Percentiles rank a stretch among this genome's conserved stretches.
Evolutionary conservation across 2,113 vertebrate species (phyloP).

Genomic region (Gallinago jamesoni): DNA sequence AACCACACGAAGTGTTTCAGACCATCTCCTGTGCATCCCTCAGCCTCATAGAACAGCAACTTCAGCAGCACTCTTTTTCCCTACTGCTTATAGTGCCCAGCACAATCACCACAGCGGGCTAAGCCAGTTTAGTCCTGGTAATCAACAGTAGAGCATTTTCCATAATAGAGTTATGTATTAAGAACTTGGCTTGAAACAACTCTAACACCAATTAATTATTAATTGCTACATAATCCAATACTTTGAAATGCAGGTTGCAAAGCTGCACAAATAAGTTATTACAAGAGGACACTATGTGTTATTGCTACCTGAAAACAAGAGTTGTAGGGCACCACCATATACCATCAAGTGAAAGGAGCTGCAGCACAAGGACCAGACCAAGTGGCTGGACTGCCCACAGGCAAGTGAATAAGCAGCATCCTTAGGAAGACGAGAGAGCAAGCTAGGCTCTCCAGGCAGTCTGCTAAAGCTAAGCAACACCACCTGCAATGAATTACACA

Average conservation of each 20-base stretch:
- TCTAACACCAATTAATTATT: background rate
- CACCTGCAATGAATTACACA: background rate
- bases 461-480: background rate
- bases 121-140: background rate
- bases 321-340: background rate
- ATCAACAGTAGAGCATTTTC: background rate
- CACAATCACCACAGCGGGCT: background rate
- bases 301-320: background rate
- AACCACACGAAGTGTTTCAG: background rate
- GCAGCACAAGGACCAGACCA: background rate
- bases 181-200: background rate
- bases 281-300: background rate
- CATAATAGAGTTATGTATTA: background rate
- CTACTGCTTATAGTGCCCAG: background rate
- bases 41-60: background rate
- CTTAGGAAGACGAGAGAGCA: background rate
- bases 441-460: background rate
- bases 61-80: too few species aligned
- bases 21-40: fast-evolving
- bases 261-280: background rate
- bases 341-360: background rate
- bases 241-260: background rate
- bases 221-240: background rate
- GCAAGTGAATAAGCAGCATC: background rate
- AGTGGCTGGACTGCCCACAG: fast-evolving